Base-by-base conservation (phyloP, 2,113 vertebrate species). In the Astur gentilis region DNA sequence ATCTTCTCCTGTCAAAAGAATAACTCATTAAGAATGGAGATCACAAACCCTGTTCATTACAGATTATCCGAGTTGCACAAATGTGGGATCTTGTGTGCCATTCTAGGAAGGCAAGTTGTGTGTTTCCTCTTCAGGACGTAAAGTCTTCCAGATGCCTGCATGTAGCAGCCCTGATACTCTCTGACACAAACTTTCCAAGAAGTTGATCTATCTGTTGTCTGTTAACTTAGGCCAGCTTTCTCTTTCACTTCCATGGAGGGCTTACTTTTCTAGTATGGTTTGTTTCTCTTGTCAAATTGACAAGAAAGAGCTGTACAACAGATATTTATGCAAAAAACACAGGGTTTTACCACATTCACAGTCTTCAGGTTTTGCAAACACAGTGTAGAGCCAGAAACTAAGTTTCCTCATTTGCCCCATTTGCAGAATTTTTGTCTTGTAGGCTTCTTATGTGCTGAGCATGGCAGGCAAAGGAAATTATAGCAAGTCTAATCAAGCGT, bases 1-100 rank as follows among this genome's bases (percentile, higher is more conserved):
- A 79, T 66, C 40, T 92, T 97, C 57, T 86, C 70, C 66, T 96
- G 67, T 77, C 94, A 83, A 55, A 90, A 80, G 23, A 93, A 54
- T 62, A 88, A 55, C 42, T 88, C 23, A 77, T 94, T 97, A 91
- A 79, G 75, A 95, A 94, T 12, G 61, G 55, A 96, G 34, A 72
- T 61, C 80, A 71, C 18, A 81, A 66, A 45, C 45, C 32, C 15
- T 66, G 38, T 40, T 89, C 18, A 26, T 87, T 61, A 93, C 27
- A 95, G 67, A 87, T 95, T 73, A 80, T 45, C n/a, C 54, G 34
- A 62, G 12, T 81, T 92, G 65, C 67, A n/a, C 45, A 62, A 73
- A 76, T 72, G 40, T 66, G 54, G 88, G 52, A 64, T 49, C 81
- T 76, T 57, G 40, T 31, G 34, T 40, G 58, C 26, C 11, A 14